Evolutionary conservation across 2,113 vertebrate genomes (phyloP).

Genomic region (Meles meles): DNA sequence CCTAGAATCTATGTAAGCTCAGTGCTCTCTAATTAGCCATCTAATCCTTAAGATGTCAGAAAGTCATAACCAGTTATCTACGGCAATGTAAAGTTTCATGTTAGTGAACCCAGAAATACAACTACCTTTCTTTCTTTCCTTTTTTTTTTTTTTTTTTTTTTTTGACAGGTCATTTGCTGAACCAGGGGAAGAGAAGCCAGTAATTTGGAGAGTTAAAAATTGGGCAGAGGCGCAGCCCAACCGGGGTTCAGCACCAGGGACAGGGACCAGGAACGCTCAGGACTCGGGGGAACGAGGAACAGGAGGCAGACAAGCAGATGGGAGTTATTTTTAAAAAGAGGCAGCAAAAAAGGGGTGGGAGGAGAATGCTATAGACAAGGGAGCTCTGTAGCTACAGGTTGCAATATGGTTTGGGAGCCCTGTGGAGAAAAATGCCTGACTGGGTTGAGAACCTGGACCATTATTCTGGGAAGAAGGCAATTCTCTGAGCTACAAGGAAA

Average conservation of each 20-base stretch:
- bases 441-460: neutral
- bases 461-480: neutral
- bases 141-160: neutral
- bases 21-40: neutral
- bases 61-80: neutral
- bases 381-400: neutral
- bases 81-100: neutral
- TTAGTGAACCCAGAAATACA: neutral
- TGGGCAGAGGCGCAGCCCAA: neutral
- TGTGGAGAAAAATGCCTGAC: neutral
- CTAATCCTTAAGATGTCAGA: neutral
- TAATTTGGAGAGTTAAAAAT: neutral
- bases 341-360: conserved; percentile 34
- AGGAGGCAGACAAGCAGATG: conserved; percentile 52
- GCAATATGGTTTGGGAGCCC: neutral
- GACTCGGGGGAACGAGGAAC: neutral
- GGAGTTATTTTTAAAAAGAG: conserved; percentile 62
- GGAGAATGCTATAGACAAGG: conserved; percentile 5
- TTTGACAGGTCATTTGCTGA: neutral
- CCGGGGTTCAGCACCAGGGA: neutral
- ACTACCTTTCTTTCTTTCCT: no score
- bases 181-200: neutral
- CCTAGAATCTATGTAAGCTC: neutral
- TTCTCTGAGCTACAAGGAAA: neutral
- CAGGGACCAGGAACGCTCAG: neutral